Evolutionary conservation across 2,888 invertebrate genomes (phyloP).

Genomic region (Priocnemis perturbator): DNA sequence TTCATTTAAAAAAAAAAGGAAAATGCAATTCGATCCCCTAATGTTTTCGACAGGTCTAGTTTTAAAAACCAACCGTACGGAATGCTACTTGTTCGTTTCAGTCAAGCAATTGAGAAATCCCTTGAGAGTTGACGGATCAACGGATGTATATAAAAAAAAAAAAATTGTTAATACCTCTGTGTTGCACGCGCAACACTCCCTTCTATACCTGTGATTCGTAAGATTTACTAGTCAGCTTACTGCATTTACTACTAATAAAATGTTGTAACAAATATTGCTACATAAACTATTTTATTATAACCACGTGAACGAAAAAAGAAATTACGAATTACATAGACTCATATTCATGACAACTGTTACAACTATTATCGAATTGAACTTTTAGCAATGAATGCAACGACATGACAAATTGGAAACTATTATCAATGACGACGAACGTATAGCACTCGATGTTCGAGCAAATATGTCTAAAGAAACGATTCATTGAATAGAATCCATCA

Average conservation of each 20-base stretch:
- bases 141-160: constrained; percentile 27
- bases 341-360: constrained; percentile 23
- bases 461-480: constrained; percentile 4
- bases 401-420: too few species aligned
- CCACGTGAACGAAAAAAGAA: constrained; percentile 9
- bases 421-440: too few species aligned
- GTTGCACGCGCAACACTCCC: constrained; percentile 45
- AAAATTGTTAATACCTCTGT: constrained; percentile 53
- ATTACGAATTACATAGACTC: constrained; percentile 18
- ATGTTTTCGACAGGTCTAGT: too few species aligned
- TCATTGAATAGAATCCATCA: constrained; percentile 2
- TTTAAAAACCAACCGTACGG: too few species aligned
- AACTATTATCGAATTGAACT: background rate
- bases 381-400: background rate
- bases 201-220: constrained; percentile 63
- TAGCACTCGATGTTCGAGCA: background rate
- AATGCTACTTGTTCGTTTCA: too few species aligned
- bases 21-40: too few species aligned
- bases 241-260: constrained; percentile 51
- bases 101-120: too few species aligned
- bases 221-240: constrained; percentile 66
- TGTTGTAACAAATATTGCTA: constrained; percentile 30
- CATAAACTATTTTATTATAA: constrained; percentile 45
- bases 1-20: background rate
- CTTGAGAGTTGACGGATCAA: constrained; percentile 12